Percentiles rank a stretch among this genome's conserved stretches.
Conservation (phyloP, 2,888 invertebrate genomes). For the Ommatoiulus sabulosus region DNA sequence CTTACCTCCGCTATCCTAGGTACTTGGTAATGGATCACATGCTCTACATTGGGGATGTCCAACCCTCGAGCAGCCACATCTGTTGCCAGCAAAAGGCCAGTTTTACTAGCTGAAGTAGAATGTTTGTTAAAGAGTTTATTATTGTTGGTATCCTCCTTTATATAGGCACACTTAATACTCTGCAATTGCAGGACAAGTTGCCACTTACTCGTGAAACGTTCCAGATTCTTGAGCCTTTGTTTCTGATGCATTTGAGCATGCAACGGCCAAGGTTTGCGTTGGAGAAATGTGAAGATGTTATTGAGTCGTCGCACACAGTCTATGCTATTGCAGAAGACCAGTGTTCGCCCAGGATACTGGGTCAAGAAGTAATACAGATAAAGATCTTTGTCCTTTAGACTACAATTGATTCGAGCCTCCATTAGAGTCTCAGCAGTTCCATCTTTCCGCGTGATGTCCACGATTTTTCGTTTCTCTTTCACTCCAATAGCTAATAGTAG, state of each 20-base stretch:
- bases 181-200: not conserved
- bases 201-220: conserved; percentile 73
- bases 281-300: conserved; percentile 72
- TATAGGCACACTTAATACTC: not conserved
- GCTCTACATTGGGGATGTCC: conserved; percentile 92
- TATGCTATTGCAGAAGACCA: conserved; percentile 77
- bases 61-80: conserved; percentile 98
- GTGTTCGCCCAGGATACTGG: conserved; percentile 77
- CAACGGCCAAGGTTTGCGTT: conserved; percentile 80
- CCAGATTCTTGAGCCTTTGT: conserved; percentile 92
- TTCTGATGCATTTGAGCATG: conserved; percentile 88
- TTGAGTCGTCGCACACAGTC: conserved; percentile 86
- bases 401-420: conserved; percentile 80
- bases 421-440: conserved; percentile 86
- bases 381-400: conserved; percentile 73
- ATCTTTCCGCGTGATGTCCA: conserved; percentile 87
- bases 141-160: not conserved
- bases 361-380: conserved; percentile 88
- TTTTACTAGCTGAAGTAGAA: conserved; percentile 73
- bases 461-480: conserved; percentile 85
- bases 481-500: conserved; percentile 86
- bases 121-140: not conserved
- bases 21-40: conserved; percentile 97
- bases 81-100: conserved; percentile 85
- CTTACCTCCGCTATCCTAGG: conserved; percentile 89